Conservation (phyloP, 2,888 invertebrate genomes). For the Tanaodytes sp. region DNA sequence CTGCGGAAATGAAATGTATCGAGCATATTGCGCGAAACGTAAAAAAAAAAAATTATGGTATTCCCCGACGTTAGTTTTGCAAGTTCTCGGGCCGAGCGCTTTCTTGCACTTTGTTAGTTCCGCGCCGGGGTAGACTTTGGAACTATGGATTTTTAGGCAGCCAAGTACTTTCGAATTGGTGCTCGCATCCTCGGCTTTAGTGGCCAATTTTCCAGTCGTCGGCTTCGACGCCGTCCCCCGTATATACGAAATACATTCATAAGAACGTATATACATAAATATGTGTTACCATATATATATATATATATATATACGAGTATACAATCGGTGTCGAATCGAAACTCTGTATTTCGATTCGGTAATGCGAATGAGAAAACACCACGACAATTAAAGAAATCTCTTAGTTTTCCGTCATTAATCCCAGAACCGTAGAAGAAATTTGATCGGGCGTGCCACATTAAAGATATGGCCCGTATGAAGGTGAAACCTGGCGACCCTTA, state of each 20-base stretch:
- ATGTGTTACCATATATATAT: no score
- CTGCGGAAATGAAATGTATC: not conserved
- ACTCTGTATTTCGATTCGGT: no score
- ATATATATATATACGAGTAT: constrained; percentile 1
- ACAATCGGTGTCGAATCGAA: constrained; percentile 40
- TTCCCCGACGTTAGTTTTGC: constrained; percentile 20
- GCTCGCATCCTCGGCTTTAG: constrained; percentile 34
- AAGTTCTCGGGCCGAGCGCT: constrained; percentile 9
- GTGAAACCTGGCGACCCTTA: no score
- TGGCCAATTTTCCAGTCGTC: constrained; percentile 48
- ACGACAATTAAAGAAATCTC: not conserved
- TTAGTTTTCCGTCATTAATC: not conserved
- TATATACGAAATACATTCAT: not conserved
- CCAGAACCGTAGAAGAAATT: no score
- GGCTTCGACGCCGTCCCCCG: no score
- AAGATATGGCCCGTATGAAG: no score
- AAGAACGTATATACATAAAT: constrained; percentile 13
- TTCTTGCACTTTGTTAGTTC: constrained; percentile 31
- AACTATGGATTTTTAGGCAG: constrained; percentile 36
- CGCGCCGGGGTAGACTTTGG: constrained; percentile 28
- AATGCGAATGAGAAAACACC: constrained; percentile 41
- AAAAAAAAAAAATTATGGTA: no score
- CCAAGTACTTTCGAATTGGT: constrained; percentile 32
- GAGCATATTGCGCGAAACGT: constrained; percentile 3
- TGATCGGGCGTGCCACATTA: no score